phyloP scores from a whole-genome alignment of 2,888 invertebrate species.

The Tanytarsus gracilentus region DNA sequence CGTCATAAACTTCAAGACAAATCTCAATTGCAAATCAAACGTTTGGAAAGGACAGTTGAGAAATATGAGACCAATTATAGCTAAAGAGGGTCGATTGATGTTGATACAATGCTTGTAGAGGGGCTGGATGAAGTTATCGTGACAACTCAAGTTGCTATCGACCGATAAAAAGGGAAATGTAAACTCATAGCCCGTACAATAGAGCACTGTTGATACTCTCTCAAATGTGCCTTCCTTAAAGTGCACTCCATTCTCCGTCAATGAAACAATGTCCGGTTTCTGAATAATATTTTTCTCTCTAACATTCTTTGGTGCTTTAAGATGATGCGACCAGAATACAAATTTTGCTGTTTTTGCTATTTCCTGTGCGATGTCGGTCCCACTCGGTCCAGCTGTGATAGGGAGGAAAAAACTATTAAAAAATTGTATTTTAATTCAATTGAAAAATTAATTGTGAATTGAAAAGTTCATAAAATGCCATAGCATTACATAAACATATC shows the following conservation, averaged over 20 bases:
- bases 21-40: slow-evolving; percentile 67
- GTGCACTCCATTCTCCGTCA: slow-evolving; percentile 44
- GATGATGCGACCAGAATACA: slow-evolving; percentile 54
- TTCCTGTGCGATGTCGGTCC: slow-evolving; percentile 59
- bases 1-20: slow-evolving; percentile 55
- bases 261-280: slow-evolving; percentile 47
- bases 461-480: no score
- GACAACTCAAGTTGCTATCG: slow-evolving; percentile 55
- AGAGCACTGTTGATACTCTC: slow-evolving; percentile 55
- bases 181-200: slow-evolving; percentile 67
- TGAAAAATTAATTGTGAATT: no score
- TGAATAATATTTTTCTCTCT: slow-evolving; percentile 30
- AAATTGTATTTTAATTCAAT: no score
- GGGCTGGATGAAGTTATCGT: slow-evolving; percentile 64
- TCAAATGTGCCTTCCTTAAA: slow-evolving; percentile 54
- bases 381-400: slow-evolving; percentile 74
- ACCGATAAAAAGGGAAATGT: slow-evolving; percentile 59
- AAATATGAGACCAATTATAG: slow-evolving; percentile 69
- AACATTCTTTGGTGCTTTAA: slow-evolving; percentile 52
- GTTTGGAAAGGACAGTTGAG: slow-evolving; percentile 75
- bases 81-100: slow-evolving; percentile 62
- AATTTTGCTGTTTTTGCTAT: slow-evolving; percentile 49
- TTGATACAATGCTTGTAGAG: slow-evolving; percentile 75
- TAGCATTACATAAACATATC: no score
- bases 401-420: no score